Conservation (phyloP, 2,888 invertebrate genomes). For the Chaetogeoica ovagalla region DNA sequence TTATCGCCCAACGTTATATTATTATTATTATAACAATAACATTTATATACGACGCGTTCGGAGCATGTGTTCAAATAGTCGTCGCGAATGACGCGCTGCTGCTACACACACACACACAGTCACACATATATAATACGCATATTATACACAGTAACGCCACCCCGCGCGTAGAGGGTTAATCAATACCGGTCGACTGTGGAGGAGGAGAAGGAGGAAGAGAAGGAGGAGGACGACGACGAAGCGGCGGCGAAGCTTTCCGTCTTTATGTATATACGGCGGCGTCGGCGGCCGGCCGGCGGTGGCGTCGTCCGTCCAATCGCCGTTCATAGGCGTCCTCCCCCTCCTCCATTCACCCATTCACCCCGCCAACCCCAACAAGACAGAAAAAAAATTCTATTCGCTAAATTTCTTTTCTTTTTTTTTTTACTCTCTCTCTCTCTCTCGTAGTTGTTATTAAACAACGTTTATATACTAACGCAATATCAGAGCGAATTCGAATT, state of each 20-base stretch:
- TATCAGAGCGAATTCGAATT: too few species aligned
- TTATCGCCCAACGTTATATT: neutral
- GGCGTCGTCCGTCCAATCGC: slow-evolving; percentile 13
- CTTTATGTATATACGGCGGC: slow-evolving; percentile 4
- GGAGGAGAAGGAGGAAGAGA: slow-evolving; percentile 16
- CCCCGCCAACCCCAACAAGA: neutral
- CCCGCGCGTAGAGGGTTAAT: slow-evolving; percentile 45
- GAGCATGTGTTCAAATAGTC: slow-evolving; percentile 4
- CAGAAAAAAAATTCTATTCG: neutral
- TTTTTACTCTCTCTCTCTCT: too few species aligned
- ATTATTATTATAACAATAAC: slow-evolving; percentile 21
- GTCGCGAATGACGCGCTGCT: neutral
- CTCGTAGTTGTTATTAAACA: too few species aligned
- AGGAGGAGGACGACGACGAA: slow-evolving; percentile 21
- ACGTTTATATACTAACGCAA: too few species aligned
- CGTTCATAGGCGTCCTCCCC: neutral
- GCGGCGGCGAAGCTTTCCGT: slow-evolving; percentile 33
- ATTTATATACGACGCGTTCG: neutral
- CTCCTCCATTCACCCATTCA: neutral
- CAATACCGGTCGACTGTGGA: slow-evolving; percentile 46
- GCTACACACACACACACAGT: neutral
- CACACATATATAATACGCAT: neutral
- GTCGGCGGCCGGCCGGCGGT: neutral
- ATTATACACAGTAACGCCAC: slow-evolving; percentile 14
- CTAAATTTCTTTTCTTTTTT: neutral